phyloP scores from a whole-genome alignment of 2,888 invertebrate species.

The Timandra comae region DNA sequence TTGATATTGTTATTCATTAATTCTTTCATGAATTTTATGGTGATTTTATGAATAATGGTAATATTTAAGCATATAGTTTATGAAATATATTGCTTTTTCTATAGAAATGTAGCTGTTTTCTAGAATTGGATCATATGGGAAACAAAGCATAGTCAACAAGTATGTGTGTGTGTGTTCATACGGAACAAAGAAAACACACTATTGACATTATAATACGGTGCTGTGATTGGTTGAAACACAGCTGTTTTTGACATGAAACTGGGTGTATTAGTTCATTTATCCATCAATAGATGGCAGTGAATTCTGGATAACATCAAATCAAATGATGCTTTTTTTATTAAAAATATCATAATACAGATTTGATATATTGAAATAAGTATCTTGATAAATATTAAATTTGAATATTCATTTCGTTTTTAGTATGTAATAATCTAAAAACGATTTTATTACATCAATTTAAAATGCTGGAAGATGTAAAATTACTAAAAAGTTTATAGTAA shows the following conservation, averaged over 20 bases:
- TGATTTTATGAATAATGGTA: constrained; percentile 8
- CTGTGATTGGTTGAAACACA: constrained; percentile 58
- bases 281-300: constrained; percentile 47
- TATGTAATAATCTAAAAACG: too few relatives aligned
- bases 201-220: constrained; percentile 41
- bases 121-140: constrained; percentile 56
- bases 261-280: constrained; percentile 8
- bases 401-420: too few relatives aligned
- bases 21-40: constrained; percentile 19
- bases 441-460: too few relatives aligned
- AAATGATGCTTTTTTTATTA: too few relatives aligned
- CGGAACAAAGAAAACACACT: constrained; percentile 42
- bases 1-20: constrained; percentile 41
- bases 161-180: constrained; percentile 35
- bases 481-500: too few relatives aligned
- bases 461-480: too few relatives aligned
- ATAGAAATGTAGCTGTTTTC: constrained; percentile 5
- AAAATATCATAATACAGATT: too few relatives aligned
- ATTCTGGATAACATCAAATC: constrained; percentile 40
- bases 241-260: constrained; percentile 65
- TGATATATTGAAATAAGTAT: too few relatives aligned
- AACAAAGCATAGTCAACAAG: constrained; percentile 66
- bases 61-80: constrained; percentile 15
- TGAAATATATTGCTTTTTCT: constrained; percentile 12
- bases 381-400: too few relatives aligned